These are phyloP conservation scores for Tribolium castaneum DNA, from an alignment of 1,140 invertebrate species.

Conservation along the genomic window DNA sequence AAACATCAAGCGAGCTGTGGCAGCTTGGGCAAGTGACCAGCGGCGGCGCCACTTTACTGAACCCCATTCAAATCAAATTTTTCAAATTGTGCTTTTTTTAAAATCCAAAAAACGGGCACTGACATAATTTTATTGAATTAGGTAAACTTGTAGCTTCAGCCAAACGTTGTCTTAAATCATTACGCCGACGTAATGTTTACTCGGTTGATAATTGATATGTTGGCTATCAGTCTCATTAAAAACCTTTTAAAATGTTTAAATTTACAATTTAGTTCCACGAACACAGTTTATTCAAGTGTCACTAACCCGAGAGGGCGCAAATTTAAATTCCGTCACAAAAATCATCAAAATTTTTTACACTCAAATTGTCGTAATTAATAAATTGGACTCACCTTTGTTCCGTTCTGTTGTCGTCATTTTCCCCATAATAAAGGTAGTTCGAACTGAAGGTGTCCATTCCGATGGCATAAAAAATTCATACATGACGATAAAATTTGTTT, in stretches of 20 bases:
- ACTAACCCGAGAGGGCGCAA: slow-evolving; percentile 11
- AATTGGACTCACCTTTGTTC: slow-evolving; percentile 23
- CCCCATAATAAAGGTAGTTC: slow-evolving; percentile 12
- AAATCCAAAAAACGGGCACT: no score
- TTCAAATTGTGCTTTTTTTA: neutral
- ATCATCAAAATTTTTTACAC: neutral
- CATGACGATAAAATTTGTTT: slow-evolving; percentile 7
- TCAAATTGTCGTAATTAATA: neutral
- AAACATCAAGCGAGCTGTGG: neutral
- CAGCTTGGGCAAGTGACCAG: neutral
- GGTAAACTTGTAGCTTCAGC: no score
- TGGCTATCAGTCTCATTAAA: neutral
- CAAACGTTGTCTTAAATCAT: no score
- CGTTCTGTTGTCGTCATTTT: neutral
- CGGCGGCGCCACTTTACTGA: neutral
- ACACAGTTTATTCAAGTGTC: neutral
- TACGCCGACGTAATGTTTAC: neutral
- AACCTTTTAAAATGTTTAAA: neutral
- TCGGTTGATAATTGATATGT: no score
- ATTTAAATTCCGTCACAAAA: neutral
- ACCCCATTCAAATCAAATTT: neutral
- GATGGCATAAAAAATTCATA: neutral
- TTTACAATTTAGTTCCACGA: neutral
- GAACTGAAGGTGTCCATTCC: slow-evolving; percentile 15
- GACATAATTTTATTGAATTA: no score